A percentile compares a stretch with the other conserved stretches of the same genome.
Evolutionary conservation across 2,113 vertebrate genomes (phyloP).

Genomic region (Stigmatopora argus): DNA sequence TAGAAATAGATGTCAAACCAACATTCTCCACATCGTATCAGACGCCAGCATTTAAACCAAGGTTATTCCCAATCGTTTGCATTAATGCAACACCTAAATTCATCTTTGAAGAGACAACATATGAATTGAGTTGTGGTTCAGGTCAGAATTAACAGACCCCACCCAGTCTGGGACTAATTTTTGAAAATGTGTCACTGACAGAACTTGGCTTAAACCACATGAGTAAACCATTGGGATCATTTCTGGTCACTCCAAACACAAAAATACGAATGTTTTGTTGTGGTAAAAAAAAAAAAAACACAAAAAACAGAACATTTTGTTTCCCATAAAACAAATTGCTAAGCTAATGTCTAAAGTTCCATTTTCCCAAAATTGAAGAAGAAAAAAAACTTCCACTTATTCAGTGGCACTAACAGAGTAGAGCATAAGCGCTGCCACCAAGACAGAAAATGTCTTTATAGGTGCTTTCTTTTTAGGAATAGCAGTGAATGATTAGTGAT

Average conservation of each 20-base stretch:
- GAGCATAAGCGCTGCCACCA: no score
- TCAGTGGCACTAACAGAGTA: no score
- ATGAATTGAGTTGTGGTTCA: neutral
- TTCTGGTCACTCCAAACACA: constrained; percentile 3
- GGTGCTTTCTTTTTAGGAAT: no score
- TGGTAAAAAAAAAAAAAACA: neutral
- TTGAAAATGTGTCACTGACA: constrained; percentile 2
- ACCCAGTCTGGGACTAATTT: constrained; percentile 7
- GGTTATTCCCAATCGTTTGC: constrained; percentile 50
- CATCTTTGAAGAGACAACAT: constrained; percentile 4
- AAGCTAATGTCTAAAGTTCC: neutral
- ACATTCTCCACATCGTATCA: constrained; percentile 38
- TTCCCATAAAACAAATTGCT: neutral
- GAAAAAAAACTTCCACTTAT: no score
- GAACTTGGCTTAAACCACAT: neutral
- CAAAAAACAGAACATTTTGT: neutral
- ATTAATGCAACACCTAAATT: constrained; percentile 28
- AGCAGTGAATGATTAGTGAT: no score
- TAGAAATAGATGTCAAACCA: constrained; percentile 60
- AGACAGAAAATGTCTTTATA: no score
- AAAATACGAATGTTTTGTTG: neutral
- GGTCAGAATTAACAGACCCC: neutral
- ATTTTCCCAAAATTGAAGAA: neutral
- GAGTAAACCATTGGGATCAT: neutral
- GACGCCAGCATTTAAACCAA: constrained; percentile 29